Base-by-base conservation (phyloP, 2,888 invertebrate genomes). In the Ephialtes manifestator region DNA sequence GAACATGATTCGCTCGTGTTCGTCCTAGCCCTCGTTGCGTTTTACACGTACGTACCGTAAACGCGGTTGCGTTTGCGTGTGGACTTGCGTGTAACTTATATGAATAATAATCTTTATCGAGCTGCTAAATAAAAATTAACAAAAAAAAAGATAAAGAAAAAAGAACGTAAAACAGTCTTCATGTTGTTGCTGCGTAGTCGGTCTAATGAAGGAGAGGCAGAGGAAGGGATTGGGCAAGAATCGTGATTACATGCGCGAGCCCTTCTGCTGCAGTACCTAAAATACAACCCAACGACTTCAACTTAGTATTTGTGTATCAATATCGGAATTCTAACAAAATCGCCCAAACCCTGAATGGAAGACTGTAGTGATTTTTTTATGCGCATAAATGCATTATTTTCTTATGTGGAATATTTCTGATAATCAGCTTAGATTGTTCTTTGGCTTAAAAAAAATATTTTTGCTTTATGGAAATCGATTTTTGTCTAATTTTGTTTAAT, bases 231-330 rank as follows among this genome's bases (percentile, higher is more conserved):
- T 87, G 89, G 90, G 88, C 89, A 86, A 90, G 90, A 91, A 89
- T 91, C 90, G 89, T 89, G 90, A 92, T 95, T 97, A 98, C 98
- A 98, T 98, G 93, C 98, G 96, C 91, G 98, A 98, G 90, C 98
- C 98, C 95, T 98, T 98, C 94, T 98, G 98, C 94, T 98, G 98
- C 92, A 99, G 96, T 91, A 98, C 96, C 95, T 95, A 92, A 83
- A 94, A 93, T 89, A 87, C 75, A 89, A 90, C 90, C 83, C 85
- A 90, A 89, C 84, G 81, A 87, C 88, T 89, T 84, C 87, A 87
- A 67, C 85, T 87, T 88, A 87, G 85, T 88, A 83, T 53, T 67
- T 75, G 53, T 86, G 81, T 58, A 77, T 76, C 76, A 63, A 75
- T 71, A 43, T 81, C 8, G 24, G 51, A 39, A 46, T 15, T 67